phyloP scores from a whole-genome alignment of 1,140 invertebrate species.

The Helicorthomorpha holstii region DNA sequence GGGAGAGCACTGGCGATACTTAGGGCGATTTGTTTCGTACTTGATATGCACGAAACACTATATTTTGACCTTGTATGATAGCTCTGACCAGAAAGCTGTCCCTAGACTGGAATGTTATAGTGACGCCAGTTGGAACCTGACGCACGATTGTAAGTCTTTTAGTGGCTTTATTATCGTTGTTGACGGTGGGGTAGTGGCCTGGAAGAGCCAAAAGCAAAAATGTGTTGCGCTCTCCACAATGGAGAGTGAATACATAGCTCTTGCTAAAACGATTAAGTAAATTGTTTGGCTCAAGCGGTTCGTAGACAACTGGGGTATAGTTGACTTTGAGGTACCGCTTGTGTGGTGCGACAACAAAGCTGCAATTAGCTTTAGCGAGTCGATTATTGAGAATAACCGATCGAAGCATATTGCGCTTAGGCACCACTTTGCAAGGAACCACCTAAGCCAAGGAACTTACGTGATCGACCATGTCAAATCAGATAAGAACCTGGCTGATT shows the following conservation, averaged over 20 bases:
- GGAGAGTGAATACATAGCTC: slow-evolving; percentile 18
- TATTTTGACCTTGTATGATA: neutral
- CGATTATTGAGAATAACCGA: neutral
- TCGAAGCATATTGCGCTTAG: neutral
- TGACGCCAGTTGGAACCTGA: slow-evolving; percentile 1
- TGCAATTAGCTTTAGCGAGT: neutral
- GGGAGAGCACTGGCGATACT: neutral
- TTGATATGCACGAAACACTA: neutral
- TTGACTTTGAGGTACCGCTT: neutral
- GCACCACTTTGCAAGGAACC: neutral
- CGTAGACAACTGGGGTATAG: neutral
- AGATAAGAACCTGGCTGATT: neutral
- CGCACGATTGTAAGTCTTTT: slow-evolving; percentile 12
- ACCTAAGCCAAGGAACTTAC: neutral
- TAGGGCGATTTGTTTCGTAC: neutral
- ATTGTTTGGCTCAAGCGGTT: slow-evolving; percentile 8
- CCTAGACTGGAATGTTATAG: neutral
- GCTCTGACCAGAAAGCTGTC: neutral
- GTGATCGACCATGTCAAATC: neutral
- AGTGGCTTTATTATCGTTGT: slow-evolving; percentile 12
- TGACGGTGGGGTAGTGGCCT: slow-evolving; percentile 11
- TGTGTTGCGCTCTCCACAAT: slow-evolving; percentile 16
- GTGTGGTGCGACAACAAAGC: neutral
- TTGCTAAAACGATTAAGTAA: slow-evolving; percentile 15
- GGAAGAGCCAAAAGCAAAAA: slow-evolving; percentile 15